Conservation (phyloP, 2,113 vertebrate genomes). For the Chlamydotis undulata region DNA sequence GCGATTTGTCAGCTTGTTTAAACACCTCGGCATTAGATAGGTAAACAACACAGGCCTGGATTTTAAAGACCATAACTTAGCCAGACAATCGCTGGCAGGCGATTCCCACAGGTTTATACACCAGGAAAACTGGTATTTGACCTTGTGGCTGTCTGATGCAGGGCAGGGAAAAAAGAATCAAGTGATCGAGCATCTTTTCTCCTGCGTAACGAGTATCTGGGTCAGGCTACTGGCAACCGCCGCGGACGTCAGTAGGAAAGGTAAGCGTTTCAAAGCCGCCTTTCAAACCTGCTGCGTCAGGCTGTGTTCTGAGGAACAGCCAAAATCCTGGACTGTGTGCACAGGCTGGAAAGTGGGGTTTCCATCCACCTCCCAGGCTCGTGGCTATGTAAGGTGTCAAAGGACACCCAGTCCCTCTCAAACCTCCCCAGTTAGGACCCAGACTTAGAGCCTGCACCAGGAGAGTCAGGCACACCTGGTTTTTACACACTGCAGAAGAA, state of each 20-base stretch:
- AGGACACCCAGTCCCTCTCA: neutral
- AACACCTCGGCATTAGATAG: neutral
- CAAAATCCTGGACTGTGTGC: neutral
- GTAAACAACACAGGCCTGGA: neutral
- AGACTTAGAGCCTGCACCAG: neutral
- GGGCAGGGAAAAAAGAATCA: neutral
- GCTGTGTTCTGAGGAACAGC: neutral
- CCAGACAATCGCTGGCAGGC: constrained; percentile 4
- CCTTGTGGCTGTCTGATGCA: neutral
- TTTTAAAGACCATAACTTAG: neutral
- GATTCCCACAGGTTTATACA: neutral
- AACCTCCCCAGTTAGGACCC: neutral
- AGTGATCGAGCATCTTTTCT: neutral
- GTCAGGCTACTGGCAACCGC: neutral
- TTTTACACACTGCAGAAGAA: neutral
- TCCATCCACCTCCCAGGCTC: neutral
- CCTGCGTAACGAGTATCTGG: neutral
- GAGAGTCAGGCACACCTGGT: neutral
- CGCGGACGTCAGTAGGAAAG: neutral
- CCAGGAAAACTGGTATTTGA: neutral
- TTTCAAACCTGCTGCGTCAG: neutral
- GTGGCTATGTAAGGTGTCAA: neutral
- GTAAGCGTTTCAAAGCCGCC: neutral
- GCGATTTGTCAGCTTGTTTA: constrained; percentile 32
- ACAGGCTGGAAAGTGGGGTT: neutral